phyloP scores from a whole-genome alignment of 2,888 invertebrate genomes.

The Parnassius mnemosyne region DNA sequence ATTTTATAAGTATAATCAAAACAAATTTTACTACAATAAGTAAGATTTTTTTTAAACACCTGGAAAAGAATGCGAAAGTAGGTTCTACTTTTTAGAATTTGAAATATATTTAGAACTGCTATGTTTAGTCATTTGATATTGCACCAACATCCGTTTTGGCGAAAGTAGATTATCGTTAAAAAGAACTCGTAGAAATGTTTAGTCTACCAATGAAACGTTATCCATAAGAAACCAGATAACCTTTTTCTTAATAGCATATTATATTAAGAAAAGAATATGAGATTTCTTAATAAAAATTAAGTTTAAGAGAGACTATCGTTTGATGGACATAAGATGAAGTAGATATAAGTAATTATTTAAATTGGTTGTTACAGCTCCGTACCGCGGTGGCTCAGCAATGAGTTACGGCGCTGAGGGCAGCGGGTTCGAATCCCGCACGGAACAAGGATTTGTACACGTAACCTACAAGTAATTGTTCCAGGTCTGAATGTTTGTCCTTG shows the following conservation, averaged over 20 bases:
- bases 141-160: slow-evolving; percentile 40
- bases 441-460: too few relatives aligned
- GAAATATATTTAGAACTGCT: too few relatives aligned
- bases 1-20: not conserved
- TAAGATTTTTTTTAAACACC: not conserved
- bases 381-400: too few relatives aligned
- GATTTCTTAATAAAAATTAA: slow-evolving; percentile 50
- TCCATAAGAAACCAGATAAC: slow-evolving; percentile 69
- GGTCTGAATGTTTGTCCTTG: too few relatives aligned
- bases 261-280: slow-evolving; percentile 47
- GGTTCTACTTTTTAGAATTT: too few relatives aligned
- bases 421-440: too few relatives aligned
- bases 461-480: too few relatives aligned
- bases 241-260: slow-evolving; percentile 34
- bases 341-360: too few relatives aligned
- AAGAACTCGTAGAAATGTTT: slow-evolving; percentile 71
- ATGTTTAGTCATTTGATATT: too few relatives aligned
- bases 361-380: too few relatives aligned
- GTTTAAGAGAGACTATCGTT: slow-evolving; percentile 41
- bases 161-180: slow-evolving; percentile 62
- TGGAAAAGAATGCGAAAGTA: too few relatives aligned
- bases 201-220: slow-evolving; percentile 68
- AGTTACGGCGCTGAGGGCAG: too few relatives aligned
- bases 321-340: not conserved
- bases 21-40: not conserved